Conservation (phyloP, 2,113 vertebrate genomes). For the Lasiurus cinereus region DNA sequence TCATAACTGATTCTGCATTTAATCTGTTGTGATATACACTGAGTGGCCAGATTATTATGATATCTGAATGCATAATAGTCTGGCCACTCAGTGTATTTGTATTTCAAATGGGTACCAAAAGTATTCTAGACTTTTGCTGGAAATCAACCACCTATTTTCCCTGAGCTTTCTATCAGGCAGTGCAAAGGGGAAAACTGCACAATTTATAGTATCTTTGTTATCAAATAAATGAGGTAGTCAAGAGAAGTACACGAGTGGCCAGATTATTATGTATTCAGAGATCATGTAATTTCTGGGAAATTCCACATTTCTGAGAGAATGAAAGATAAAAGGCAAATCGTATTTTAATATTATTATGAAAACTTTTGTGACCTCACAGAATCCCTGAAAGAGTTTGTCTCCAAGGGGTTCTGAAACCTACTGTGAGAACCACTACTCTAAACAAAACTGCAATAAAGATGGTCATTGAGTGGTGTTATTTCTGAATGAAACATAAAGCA, state of each 20-base stretch:
- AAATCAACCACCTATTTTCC: too few species aligned
- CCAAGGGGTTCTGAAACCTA: neutral
- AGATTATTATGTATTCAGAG: too few species aligned
- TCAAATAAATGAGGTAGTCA: too few species aligned
- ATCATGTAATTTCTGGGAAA: constrained; percentile 33
- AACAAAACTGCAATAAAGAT: constrained; percentile 24
- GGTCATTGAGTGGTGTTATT: neutral
- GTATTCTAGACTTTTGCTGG: too few species aligned
- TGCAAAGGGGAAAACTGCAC: too few species aligned
- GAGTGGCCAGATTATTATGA: too few species aligned
- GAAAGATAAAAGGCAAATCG: neutral
- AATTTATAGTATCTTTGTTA: too few species aligned
- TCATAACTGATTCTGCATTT: neutral
- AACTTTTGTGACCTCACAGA: constrained; percentile 34
- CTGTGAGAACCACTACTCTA: constrained; percentile 9
- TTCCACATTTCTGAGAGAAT: constrained; percentile 10
- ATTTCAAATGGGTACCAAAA: too few species aligned
- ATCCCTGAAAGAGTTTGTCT: neutral
- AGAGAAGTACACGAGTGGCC: too few species aligned
- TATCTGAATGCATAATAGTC: too few species aligned
- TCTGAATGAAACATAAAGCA: neutral
- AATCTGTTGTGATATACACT: neutral
- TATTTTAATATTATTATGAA: constrained; percentile 25
- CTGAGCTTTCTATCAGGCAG: too few species aligned
- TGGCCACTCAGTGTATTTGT: too few species aligned